Base-by-base conservation (phyloP, 2,888 invertebrate genomes). In the Cosmopolites sordidus region DNA sequence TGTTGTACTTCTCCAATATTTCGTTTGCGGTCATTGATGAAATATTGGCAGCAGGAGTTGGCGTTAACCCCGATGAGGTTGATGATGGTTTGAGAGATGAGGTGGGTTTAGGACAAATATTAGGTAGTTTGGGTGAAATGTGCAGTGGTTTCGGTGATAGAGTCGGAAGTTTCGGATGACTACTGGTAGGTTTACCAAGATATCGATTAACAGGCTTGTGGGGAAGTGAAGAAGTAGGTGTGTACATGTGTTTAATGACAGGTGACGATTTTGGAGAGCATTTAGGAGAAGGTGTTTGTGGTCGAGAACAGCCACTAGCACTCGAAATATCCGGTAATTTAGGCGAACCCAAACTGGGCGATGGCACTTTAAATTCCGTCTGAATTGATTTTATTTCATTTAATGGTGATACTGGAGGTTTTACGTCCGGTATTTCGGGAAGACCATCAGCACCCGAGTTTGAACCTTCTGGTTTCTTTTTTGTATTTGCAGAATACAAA, bases 1-100 rank as follows among this genome's bases (percentile, higher is more conserved):
- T 71, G 53, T 74, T 73, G 62, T 73, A 74, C 59, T 72, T 72
- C 59, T 74, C 73, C 56, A 73, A 53, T 14, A 75, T 62, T 51
- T 74, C 69, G 51, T 71, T 73, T 2, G 73, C 66, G 58, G 59
- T 69, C 12, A 70, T 29, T 1, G 61, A 59, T 2, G 54, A 16
- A 22, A 49, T 14, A 18, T 33, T 43, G 4, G 43, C 29, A 1
- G 41, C 18, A 17, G 48, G 54, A 5, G 52, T 17, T 15, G 54
- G 43, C 14, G 41, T 8, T 18, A 39, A 41, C 11, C 27, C 11
- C 15, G 40, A 27, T 3, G 49, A 43, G 1, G 59, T 51, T 29
- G 47, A 22, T 14, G 48, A 27, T 15, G 49, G 15, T 17, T 16
- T 42, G 15, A 22, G 11, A 12, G 41, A 18, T 40, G 27, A 38